Evolutionary conservation across 2,113 vertebrate genomes (phyloP).

Genomic region (Alexandromys fortis): DNA sequence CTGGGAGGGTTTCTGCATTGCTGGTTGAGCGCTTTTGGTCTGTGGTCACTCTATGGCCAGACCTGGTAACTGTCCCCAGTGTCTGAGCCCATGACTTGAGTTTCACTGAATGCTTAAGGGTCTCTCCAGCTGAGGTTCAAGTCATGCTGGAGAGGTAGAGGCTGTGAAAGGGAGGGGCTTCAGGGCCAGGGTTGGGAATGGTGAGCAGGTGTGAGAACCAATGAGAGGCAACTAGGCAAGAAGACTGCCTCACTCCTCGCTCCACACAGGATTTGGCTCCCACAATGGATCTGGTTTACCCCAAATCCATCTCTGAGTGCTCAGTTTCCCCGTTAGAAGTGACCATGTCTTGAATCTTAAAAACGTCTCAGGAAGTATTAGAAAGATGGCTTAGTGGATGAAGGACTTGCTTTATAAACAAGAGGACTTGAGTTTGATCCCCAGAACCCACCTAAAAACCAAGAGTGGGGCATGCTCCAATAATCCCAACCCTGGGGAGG

Average conservation of each 20-base stretch:
- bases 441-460: background rate
- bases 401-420: background rate
- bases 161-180: background rate
- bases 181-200: background rate
- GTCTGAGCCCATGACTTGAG: background rate
- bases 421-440: too few species aligned
- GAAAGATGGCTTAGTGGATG: background rate
- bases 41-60: too few species aligned
- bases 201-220: background rate
- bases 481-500: background rate
- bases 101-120: background rate
- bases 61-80: background rate
- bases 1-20: background rate
- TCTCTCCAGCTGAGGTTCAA: background rate
- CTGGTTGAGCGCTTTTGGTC: background rate
- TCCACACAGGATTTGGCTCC: background rate
- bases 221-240: too few species aligned
- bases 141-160: too few species aligned
- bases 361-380: background rate
- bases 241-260: accelerated
- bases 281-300: background rate
- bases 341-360: background rate
- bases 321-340: background rate
- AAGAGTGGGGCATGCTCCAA: background rate
- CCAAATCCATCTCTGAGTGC: background rate